Base-by-base conservation (phyloP, 2,888 invertebrate species). In the Andrena minutula region DNA sequence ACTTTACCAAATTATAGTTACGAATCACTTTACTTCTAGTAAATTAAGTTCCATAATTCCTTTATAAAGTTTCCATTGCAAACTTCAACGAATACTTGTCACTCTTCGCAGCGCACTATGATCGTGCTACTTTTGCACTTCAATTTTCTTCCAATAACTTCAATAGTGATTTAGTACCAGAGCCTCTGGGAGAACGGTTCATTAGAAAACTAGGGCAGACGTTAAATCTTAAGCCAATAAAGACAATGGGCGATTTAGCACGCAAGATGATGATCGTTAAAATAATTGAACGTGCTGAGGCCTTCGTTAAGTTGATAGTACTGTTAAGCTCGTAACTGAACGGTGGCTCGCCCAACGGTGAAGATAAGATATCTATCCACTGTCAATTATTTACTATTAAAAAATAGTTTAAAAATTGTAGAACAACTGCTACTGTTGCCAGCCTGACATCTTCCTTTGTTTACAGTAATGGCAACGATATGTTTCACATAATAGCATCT, bases 171-270 rank as follows among this genome's bases (percentile, higher is more conserved):
- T 10, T 26, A 74, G 30, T 23, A 23, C 20, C 2, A 8, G 2
- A 23, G 5, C 6, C 10, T 16, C 23, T 74, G 60, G 26, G 58
- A 69, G 60, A 80, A 66, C 16, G 53, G 4, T 51, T 75, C 58
- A 26, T 32, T 65, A 65, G 58, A 76, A 49, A 84, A 72, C 51
- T 6, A 23, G 64, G 32, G 23, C 60, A 64, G 64, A 53, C 53
- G 63, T 61, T 77, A 72, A 83, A 82, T 79, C 79, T 69, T 79
- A 64, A 83, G 86, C 83, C 84, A 89, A 88, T 87, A 90, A 89
- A 72, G 84, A 82, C 90, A 90, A 90, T 88, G 76, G 86, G 56
- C 79, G 88, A 87, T 88, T 90, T 88, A 79, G 84, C 80, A 75
- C 68, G 74, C 69, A 68, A 74, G 81, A 60, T 68, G 73, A 75